Conservation (phyloP, 92 coral and sea anemone genomes). For the Metridium senile region DNA sequence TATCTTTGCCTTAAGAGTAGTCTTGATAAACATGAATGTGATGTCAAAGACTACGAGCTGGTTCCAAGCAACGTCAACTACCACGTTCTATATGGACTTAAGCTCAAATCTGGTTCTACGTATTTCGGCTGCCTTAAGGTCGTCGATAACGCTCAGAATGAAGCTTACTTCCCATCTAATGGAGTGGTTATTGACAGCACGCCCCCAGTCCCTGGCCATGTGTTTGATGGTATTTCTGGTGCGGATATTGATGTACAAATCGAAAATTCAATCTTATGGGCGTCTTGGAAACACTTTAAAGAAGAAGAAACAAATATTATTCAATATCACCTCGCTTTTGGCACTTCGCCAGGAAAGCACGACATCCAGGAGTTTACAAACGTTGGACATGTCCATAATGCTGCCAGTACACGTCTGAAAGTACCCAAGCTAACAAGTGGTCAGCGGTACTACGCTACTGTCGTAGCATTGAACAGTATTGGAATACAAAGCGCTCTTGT, state of each 20-base stretch:
- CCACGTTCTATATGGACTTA: conserved; percentile 68
- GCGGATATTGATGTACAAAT: conserved; percentile 57
- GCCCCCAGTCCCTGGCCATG: conserved; percentile 76
- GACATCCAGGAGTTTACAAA: conserved; percentile 83
- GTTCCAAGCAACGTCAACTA: conserved; percentile 50
- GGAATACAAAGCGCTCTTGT: conserved; percentile 80
- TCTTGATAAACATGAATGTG: conserved; percentile 52
- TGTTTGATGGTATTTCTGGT: conserved; percentile 70
- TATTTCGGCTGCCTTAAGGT: conserved; percentile 76
- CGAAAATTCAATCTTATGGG: conserved; percentile 79
- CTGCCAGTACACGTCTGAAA: conserved; percentile 79
- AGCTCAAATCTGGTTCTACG: conserved; percentile 67
- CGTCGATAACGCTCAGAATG: conserved; percentile 83
- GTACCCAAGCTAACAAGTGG: conserved; percentile 73
- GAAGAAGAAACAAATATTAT: conserved; percentile 81
- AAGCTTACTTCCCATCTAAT: conserved; percentile 65
- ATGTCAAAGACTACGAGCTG: conserved; percentile 49
- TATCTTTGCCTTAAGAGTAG: conserved; percentile 76
- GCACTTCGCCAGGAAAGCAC: conserved; percentile 61
- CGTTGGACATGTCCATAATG: conserved; percentile 72
- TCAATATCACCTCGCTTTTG: conserved; percentile 84
- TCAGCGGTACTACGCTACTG: conserved; percentile 76
- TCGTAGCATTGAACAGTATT: conserved; percentile 75
- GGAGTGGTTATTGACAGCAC: conserved; percentile 81
- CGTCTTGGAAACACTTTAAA: conserved; percentile 80